Evolutionary conservation across 2,888 invertebrate genomes (phyloP), one percentile per base, ranked within the genome.

Genomic region (Andrena fulva): DNA sequence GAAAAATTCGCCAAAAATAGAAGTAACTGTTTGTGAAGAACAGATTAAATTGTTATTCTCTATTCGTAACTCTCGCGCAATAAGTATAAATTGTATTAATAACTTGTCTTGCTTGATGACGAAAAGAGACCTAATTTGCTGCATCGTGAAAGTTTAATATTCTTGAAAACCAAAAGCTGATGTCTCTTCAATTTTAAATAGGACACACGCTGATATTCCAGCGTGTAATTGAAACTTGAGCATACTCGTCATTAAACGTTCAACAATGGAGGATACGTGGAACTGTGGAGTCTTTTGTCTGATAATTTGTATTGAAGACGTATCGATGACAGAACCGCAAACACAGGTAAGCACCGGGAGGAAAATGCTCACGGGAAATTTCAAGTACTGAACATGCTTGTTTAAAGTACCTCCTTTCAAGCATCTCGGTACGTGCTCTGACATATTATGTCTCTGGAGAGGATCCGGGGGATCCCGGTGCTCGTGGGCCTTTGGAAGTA

Each of bases 401-500:
- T 67, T 81, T 67, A 81, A 81, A 85, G 77, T 64, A 62, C 63
- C 77, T 77, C 50, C 74, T 56, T 67, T 69, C 63, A 63, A 73
- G 69, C 62, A 70, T 76, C 80, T 60, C 69, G 80, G 69, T 76
- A 83, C 82, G 77, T 80, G 71, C 72, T 77, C 77, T 83, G 73
- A 80, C 83, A 73, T 86, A 83, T 86, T 83, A 73, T 73, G 73
- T 83, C 83, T 75, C 83, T 16, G 29, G 80, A 83, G 86, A 77
- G 56, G 16, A 31, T 74, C 70, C 84, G 86, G 71, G 71, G 56
- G n/a, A 42, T 77, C 70, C 80, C 54, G 72, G 70, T 68, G 60
- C 68, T 64, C 48, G 60, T 71, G 71, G 66, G 78, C 68, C 77
- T 66, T 27, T 54, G 33, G 50, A 76, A 82, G 70, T 70, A 24